Conservation (phyloP, 2,888 invertebrate genomes). For the Hirtodrosophila histrioides region DNA sequence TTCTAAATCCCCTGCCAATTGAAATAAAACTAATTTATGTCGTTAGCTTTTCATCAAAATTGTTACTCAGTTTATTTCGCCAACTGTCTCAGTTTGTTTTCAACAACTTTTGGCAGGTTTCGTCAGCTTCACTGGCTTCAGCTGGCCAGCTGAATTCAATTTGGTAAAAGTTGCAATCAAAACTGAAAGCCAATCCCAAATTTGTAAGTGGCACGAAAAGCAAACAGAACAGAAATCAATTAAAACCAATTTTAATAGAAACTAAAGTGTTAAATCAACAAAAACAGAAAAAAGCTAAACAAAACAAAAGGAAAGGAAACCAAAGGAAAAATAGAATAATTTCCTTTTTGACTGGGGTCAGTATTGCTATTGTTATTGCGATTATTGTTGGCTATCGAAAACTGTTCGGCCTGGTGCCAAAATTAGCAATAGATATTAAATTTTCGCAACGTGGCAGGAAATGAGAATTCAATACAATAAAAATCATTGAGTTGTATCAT, state of each 20-base stretch:
- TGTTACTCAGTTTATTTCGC: too few relatives aligned
- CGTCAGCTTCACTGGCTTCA: slow-evolving; percentile 11
- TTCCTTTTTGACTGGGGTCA: slow-evolving; percentile 36
- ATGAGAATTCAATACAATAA: slow-evolving; percentile 71
- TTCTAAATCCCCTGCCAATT: too few relatives aligned
- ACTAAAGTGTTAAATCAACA: slow-evolving; percentile 51
- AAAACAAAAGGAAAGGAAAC: slow-evolving; percentile 19
- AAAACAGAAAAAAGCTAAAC: slow-evolving; percentile 26
- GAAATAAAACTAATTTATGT: too few relatives aligned
- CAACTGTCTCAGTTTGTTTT: not conserved
- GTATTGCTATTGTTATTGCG: slow-evolving; percentile 22
- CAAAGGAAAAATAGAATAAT: slow-evolving; percentile 1
- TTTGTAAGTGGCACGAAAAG: not conserved
- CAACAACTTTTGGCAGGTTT: not conserved
- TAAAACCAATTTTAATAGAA: slow-evolving; percentile 42
- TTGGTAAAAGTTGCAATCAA: slow-evolving; percentile 3
- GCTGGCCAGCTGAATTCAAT: slow-evolving; percentile 11
- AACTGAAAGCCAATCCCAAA: slow-evolving; percentile 10
- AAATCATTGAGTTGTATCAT: slow-evolving; percentile 61
- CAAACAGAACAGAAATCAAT: slow-evolving; percentile 45
- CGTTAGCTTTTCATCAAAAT: too few relatives aligned
- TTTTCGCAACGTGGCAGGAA: slow-evolving; percentile 54
- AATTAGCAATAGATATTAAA: slow-evolving; percentile 64
- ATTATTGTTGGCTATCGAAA: slow-evolving; percentile 19
- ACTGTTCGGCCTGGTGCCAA: slow-evolving; percentile 56